These are phyloP conservation scores for Linhomoeus sp. DNA, from an alignment of 2,888 invertebrate genomes.

Conservation along the genomic window DNA sequence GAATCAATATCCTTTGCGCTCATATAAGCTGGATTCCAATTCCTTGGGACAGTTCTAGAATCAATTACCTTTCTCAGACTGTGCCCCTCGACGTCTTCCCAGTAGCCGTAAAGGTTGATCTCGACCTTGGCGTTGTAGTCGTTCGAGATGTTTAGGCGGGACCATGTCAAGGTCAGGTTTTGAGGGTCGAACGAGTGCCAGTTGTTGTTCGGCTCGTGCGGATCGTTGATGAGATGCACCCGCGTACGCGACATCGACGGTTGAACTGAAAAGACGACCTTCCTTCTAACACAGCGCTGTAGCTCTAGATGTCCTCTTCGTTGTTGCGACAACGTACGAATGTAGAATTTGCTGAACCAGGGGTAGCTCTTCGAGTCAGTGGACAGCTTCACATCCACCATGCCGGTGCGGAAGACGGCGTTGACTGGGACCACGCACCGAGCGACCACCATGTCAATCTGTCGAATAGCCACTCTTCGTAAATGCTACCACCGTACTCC, in stretches of 20 bases:
- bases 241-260: not conserved
- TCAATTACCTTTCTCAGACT: constrained; percentile 10
- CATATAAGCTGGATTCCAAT: not conserved
- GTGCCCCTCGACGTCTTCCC: constrained; percentile 14
- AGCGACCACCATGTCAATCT: constrained; percentile 7
- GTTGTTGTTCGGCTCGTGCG: constrained; percentile 1
- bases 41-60: constrained; percentile 4
- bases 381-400: constrained; percentile 12
- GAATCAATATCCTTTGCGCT: too few species aligned
- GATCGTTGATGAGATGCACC: constrained; percentile 8
- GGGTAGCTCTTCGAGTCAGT: constrained; percentile 17
- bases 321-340: constrained; percentile 8
- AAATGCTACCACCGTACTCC: constrained; percentile 15
- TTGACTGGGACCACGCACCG: constrained; percentile 8
- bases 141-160: constrained; percentile 1
- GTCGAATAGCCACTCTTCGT: constrained; percentile 3
- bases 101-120: constrained; percentile 12
- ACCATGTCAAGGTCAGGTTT: constrained; percentile 12
- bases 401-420: constrained; percentile 4
- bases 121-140: constrained; percentile 11
- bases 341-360: constrained; percentile 15
- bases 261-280: constrained; percentile 5
- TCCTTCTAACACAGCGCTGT: too few species aligned
- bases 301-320: not conserved
- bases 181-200: constrained; percentile 5